Conservation (phyloP, 2,797 vertebrate species). For the Carcharodon carcharias region DNA sequence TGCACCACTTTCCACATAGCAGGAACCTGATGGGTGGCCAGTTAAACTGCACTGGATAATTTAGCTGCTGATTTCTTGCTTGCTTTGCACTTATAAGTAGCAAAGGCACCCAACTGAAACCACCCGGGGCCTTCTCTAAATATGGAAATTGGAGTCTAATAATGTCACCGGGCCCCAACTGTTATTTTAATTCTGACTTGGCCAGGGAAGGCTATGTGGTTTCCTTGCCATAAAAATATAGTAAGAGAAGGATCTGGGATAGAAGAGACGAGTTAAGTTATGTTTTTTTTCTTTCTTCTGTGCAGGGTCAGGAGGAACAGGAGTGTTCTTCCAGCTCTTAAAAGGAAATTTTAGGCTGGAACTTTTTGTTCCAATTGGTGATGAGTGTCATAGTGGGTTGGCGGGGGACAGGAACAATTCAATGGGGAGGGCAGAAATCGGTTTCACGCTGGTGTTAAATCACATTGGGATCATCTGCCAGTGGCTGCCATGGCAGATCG, state of each 20-base stretch:
- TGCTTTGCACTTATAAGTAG: too few relatives aligned
- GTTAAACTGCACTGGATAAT: not conserved
- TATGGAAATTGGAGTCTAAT: not conserved
- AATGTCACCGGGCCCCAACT: too few relatives aligned
- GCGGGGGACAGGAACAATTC: too few relatives aligned
- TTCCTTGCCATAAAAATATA: not conserved
- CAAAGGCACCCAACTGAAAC: not conserved
- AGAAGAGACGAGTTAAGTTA: not conserved
- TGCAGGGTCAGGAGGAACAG: not conserved
- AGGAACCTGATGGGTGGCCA: not conserved
- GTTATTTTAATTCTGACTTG: too few relatives aligned
- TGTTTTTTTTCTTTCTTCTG: not conserved
- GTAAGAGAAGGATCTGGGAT: not conserved
- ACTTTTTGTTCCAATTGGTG: too few relatives aligned
- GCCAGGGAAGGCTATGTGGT: not conserved
- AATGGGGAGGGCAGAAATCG: too few relatives aligned
- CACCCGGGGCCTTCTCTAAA: not conserved
- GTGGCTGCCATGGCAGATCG: too few relatives aligned
- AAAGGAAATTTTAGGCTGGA: not conserved
- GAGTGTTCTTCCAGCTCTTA: not conserved
- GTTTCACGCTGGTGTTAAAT: too few relatives aligned
- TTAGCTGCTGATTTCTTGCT: not conserved
- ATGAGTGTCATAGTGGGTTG: too few relatives aligned
- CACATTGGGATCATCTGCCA: too few relatives aligned
- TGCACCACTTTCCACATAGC: not conserved